phyloP scores from a whole-genome alignment of 2,113 vertebrate genomes.

The Hypomesus transpacificus region DNA sequence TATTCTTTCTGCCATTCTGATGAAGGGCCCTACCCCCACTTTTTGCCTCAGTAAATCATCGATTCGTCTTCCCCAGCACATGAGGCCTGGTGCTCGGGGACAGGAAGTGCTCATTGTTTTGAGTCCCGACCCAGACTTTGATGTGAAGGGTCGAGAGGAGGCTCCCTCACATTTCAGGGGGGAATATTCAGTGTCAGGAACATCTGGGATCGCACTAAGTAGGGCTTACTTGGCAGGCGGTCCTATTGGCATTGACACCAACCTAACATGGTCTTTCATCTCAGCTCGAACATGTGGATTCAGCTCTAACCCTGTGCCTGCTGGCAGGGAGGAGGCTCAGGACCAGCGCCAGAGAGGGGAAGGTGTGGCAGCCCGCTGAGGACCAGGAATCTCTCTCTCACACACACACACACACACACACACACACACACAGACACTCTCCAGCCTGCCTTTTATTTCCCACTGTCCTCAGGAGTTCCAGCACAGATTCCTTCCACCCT shows the following conservation, averaged over 20 bases:
- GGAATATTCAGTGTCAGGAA: conserved; percentile 40
- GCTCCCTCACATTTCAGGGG: conserved; percentile 33
- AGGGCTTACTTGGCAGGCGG: conserved; percentile 52
- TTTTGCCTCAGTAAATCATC: conserved; percentile 20
- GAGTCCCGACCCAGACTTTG: conserved; percentile 51
- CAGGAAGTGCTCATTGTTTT: conserved; percentile 53
- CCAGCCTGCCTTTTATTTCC: too few relatives aligned
- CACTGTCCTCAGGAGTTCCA: neutral
- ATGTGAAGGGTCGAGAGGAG: conserved; percentile 40
- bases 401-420: too few relatives aligned
- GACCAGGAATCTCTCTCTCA: conserved; percentile 36
- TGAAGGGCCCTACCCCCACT: conserved; percentile 34
- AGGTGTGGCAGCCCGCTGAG: conserved; percentile 7
- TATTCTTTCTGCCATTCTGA: conserved; percentile 20
- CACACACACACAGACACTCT: too few relatives aligned
- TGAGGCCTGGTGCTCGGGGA: neutral
- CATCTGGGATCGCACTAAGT: conserved; percentile 56
- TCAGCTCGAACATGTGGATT: conserved; percentile 63
- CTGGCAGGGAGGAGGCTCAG: conserved; percentile 46
- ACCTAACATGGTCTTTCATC: conserved; percentile 65
- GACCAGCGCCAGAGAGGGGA: conserved; percentile 43
- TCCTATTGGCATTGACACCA: conserved; percentile 48
- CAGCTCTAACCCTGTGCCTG: conserved; percentile 11
- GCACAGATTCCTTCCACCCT: neutral
- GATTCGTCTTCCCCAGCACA: neutral